These are phyloP conservation scores for Drosophila athabasca DNA, from an alignment of 1,140 invertebrate genomes.

Conservation along the genomic window DNA sequence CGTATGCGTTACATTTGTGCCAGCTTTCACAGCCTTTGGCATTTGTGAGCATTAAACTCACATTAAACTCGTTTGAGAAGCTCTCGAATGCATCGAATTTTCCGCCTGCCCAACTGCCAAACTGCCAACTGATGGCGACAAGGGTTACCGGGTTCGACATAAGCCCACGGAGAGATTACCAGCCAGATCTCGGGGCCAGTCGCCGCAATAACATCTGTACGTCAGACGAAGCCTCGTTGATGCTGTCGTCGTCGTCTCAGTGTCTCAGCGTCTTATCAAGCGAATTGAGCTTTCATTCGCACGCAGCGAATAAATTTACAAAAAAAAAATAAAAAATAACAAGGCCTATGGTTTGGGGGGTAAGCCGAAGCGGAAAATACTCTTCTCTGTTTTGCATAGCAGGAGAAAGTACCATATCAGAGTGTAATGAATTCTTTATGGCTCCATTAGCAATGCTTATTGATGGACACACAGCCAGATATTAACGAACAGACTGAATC, in stretches of 20 bases:
- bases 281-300: slow-evolving; percentile 74
- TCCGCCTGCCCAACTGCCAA: slow-evolving; percentile 32
- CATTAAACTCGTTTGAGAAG: slow-evolving; percentile 49
- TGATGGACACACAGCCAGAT: too few relatives aligned
- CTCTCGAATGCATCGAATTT: slow-evolving; percentile 42
- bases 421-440: too few relatives aligned
- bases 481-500: too few relatives aligned
- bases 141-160: slow-evolving; percentile 46
- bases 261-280: slow-evolving; percentile 60
- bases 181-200: slow-evolving; percentile 20
- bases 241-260: slow-evolving; percentile 16
- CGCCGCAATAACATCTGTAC: slow-evolving; percentile 43
- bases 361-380: too few relatives aligned
- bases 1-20: slow-evolving; percentile 63
- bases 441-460: too few relatives aligned
- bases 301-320: slow-evolving; percentile 70
- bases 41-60: slow-evolving; percentile 49
- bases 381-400: too few relatives aligned
- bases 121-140: slow-evolving; percentile 27
- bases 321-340: slow-evolving; percentile 13
- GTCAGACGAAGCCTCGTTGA: slow-evolving; percentile 24
- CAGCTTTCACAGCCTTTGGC: slow-evolving; percentile 45
- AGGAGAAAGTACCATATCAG: too few relatives aligned
- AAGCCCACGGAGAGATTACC: slow-evolving; percentile 33
- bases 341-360: too few relatives aligned